These are phyloP conservation scores for Diploptera punctata DNA, from an alignment of 2,888 invertebrate species.

Conservation along the genomic window DNA sequence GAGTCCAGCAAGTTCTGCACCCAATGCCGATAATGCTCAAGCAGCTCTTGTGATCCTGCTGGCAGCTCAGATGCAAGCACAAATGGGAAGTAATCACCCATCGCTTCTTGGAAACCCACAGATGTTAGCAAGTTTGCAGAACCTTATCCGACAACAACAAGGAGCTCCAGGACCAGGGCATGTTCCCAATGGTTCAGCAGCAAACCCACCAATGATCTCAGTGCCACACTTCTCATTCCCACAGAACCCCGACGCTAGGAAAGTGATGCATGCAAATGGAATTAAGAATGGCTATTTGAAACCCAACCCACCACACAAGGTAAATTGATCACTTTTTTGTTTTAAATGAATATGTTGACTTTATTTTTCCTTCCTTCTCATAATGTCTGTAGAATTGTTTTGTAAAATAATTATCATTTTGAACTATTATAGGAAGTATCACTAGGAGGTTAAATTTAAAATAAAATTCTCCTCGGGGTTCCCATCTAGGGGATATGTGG, in stretches of 20 bases:
- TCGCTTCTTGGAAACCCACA: constrained; percentile 50
- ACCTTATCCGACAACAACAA: constrained; percentile 45
- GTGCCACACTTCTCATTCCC: constrained; percentile 32
- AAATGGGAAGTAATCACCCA: constrained; percentile 44
- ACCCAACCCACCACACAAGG: constrained; percentile 36
- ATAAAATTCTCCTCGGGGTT: no score
- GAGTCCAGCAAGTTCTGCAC: constrained; percentile 16
- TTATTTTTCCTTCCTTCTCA: no score
- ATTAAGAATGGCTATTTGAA: constrained; percentile 37
- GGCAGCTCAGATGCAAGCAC: constrained; percentile 51
- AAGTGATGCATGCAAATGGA: constrained; percentile 26
- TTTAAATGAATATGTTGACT: no score
- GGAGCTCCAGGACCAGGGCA: constrained; percentile 2
- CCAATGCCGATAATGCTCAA: constrained; percentile 49
- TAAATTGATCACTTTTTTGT: constrained; percentile 8
- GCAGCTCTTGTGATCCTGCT: constrained; percentile 51
- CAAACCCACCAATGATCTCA: constrained; percentile 28
- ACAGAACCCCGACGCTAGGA: constrained; percentile 35
- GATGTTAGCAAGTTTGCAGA: constrained; percentile 50
- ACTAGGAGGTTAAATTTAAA: no score
- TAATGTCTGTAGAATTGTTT: no score
- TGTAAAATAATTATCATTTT: no score
- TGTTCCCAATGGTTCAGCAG: constrained; percentile 17
- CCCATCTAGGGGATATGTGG: no score
- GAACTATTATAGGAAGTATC: no score